Evolutionary conservation across 2,888 invertebrate genomes (phyloP).

Genomic region (Folsomia manolachei): DNA sequence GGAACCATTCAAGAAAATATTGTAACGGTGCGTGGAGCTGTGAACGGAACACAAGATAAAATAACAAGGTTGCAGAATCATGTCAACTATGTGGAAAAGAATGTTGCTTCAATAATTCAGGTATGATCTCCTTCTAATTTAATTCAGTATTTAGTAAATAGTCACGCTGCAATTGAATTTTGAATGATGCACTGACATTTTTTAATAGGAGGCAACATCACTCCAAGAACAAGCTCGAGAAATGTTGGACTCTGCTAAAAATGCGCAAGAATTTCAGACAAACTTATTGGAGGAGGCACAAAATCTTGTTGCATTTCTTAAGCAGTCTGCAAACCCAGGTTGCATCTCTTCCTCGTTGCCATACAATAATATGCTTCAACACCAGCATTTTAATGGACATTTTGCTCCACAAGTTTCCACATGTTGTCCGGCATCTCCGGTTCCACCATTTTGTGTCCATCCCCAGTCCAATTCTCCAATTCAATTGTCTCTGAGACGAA

Average conservation of each 20-base stretch:
- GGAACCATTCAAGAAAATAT: constrained; percentile 45
- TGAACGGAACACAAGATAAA: constrained; percentile 38
- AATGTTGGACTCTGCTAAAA: constrained; percentile 40
- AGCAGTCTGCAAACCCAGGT: constrained; percentile 24
- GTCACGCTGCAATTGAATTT: not conserved
- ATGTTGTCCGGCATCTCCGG: constrained; percentile 25
- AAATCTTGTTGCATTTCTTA: constrained; percentile 37
- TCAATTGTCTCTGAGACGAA: constrained; percentile 15
- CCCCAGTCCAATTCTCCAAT: constrained; percentile 9
- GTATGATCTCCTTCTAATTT: too few species aligned
- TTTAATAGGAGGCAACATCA: constrained; percentile 36
- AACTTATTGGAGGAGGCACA: constrained; percentile 46
- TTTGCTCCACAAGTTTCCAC: constrained; percentile 23
- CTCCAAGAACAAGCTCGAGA: constrained; percentile 44
- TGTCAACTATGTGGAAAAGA: constrained; percentile 41
- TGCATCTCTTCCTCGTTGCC: not conserved
- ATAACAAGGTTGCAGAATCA: constrained; percentile 38
- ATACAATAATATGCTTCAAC: constrained; percentile 21
- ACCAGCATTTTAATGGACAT: constrained; percentile 27
- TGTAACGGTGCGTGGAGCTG: constrained; percentile 36
- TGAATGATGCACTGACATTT: not conserved
- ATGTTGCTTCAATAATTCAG: constrained; percentile 41
- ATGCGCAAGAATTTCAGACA: constrained; percentile 39
- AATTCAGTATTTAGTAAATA: not conserved
- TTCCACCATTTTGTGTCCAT: constrained; percentile 21